Evolutionary conservation across 2,797 vertebrate genomes (phyloP).

Genomic region (Galagoides demidoff): DNA sequence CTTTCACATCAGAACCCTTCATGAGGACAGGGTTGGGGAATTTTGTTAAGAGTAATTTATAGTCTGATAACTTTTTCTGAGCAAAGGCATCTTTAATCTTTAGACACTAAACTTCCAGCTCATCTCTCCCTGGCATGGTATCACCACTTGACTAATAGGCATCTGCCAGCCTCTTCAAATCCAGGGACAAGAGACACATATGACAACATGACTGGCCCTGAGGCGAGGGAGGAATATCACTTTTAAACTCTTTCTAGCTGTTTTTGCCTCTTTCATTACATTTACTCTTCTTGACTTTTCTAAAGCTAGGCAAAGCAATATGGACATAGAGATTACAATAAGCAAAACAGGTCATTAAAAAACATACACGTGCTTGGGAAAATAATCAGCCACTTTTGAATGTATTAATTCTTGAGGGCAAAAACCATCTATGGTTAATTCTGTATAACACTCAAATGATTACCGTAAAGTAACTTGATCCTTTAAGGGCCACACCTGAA

Average conservation of each 20-base stretch:
- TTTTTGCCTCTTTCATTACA: neutral
- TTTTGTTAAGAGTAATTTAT: slow-evolving; percentile 52
- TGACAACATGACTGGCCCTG: neutral
- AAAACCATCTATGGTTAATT: neutral
- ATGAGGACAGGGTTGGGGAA: neutral
- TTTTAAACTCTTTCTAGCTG: neutral
- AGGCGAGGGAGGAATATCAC: neutral
- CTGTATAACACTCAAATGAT: neutral
- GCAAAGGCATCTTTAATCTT: slow-evolving; percentile 64
- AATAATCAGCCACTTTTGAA: neutral
- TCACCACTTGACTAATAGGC: neutral
- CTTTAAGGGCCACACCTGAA: slow-evolving; percentile 24
- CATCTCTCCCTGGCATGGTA: neutral
- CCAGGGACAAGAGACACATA: neutral
- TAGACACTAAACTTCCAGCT: slow-evolving; percentile 49
- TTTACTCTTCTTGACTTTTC: neutral
- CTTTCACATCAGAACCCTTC: neutral
- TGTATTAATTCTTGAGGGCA: slow-evolving; percentile 33
- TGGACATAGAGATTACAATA: neutral
- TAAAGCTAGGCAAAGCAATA: slow-evolving; percentile 17
- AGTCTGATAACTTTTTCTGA: slow-evolving; percentile 59
- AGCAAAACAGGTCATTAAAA: neutral
- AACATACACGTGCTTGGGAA: neutral
- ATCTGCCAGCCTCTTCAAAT: neutral
- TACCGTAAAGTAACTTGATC: slow-evolving; percentile 2